A percentile compares a stretch with the other conserved stretches of the same genome.
Conservation (phyloP, 2,113 vertebrate genomes). For the Lepidothrix coronata region DNA sequence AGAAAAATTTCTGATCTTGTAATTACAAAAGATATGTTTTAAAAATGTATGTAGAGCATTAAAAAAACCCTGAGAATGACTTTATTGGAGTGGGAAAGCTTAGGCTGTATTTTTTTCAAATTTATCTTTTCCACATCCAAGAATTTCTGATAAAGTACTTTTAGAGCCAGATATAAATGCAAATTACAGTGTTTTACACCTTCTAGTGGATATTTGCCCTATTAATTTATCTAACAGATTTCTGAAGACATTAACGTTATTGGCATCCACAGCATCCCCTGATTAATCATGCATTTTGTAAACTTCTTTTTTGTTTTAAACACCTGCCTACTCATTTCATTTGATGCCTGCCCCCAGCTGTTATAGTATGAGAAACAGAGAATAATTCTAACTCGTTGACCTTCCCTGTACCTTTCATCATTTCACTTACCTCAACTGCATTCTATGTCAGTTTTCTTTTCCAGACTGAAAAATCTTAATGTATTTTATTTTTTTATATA, state of each 20-base stretch:
- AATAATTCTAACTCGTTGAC: background rate
- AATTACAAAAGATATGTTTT: background rate
- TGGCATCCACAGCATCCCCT: background rate
- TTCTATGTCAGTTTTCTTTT: background rate
- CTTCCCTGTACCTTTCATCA: background rate
- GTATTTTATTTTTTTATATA: background rate
- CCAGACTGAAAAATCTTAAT: background rate
- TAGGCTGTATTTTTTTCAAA: background rate
- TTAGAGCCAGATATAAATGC: background rate
- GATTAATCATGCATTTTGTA: background rate
- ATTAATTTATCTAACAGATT: background rate
- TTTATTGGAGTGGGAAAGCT: background rate
- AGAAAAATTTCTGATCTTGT: background rate
- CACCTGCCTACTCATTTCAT: background rate
- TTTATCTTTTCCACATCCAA: background rate
- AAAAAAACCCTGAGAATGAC: fast-evolving
- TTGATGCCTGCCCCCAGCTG: background rate
- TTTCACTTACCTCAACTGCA: background rate
- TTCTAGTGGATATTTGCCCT: background rate
- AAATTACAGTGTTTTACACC: background rate
- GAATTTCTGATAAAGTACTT: background rate
- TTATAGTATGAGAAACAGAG: background rate
- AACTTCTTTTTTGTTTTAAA: background rate
- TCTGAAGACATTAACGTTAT: background rate
- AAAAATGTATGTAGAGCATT: fast-evolving